phyloP scores from a whole-genome alignment of 1,140 invertebrate species.

The Drosophila ogumai region DNA sequence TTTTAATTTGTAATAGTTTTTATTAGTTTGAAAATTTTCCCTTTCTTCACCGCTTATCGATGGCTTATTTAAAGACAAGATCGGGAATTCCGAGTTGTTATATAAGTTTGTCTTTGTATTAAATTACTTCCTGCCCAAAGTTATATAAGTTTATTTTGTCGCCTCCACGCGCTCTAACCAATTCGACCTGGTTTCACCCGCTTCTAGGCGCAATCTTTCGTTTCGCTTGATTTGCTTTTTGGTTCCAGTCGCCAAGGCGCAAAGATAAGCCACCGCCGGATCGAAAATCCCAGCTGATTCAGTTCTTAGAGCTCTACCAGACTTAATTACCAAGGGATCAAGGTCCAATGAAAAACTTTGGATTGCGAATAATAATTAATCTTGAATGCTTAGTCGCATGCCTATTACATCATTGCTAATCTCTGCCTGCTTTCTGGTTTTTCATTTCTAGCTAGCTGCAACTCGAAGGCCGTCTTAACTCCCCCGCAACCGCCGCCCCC shows the following conservation, averaged over 20 bases:
- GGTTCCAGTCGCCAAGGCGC: constrained; percentile 43
- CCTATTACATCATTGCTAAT: constrained; percentile 23
- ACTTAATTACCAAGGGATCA: constrained; percentile 36
- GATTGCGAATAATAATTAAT: neutral
- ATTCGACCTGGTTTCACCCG: constrained; percentile 34
- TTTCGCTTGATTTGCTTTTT: constrained; percentile 29
- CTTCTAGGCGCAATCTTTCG: constrained; percentile 25
- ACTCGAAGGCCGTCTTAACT: constrained; percentile 31
- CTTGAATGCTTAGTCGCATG: neutral
- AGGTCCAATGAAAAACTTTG: constrained; percentile 28
- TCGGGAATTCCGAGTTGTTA: neutral
- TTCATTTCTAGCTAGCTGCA: constrained; percentile 46
- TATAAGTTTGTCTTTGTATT: neutral
- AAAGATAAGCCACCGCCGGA: constrained; percentile 43
- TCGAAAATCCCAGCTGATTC: constrained; percentile 35
- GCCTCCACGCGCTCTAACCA: constrained; percentile 27
- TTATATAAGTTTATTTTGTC: constrained; percentile 1
- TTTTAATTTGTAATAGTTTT: neutral
- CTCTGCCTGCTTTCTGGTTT: constrained; percentile 2
- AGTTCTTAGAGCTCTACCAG: constrained; percentile 18
- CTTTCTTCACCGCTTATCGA: constrained; percentile 3
- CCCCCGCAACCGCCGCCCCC: constrained; percentile 24
- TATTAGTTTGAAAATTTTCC: neutral
- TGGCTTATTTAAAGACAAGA: neutral
- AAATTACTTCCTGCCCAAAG: neutral